These are phyloP conservation scores for Trachymyrmex cornetzi DNA, from an alignment of 1,140 invertebrate species.

Conservation along the genomic window DNA sequence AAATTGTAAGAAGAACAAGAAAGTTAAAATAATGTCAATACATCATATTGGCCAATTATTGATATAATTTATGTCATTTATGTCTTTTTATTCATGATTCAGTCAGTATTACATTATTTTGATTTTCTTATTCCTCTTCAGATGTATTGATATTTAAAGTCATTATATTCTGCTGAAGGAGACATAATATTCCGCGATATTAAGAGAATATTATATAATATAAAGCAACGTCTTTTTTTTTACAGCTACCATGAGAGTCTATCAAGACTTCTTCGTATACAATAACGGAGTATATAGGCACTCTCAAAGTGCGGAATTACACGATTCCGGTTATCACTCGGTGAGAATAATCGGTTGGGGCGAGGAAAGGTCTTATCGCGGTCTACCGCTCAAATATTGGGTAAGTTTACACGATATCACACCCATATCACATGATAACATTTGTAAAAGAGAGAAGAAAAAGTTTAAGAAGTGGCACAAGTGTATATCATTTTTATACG, in stretches of 20 bases:
- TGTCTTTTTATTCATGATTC: too few species aligned
- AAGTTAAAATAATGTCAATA: too few species aligned
- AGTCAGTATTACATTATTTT: too few species aligned
- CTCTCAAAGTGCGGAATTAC: constrained; percentile 87
- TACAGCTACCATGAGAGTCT: constrained; percentile 95
- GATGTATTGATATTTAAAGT: neutral
- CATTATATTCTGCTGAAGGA: neutral
- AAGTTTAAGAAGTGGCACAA: neutral
- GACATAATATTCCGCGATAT: neutral
- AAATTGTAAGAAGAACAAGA: neutral
- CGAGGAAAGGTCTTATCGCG: constrained; percentile 88
- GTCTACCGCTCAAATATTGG: constrained; percentile 93
- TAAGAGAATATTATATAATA: neutral
- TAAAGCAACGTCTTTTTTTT: constrained; percentile 78
- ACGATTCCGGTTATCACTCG: constrained; percentile 93
- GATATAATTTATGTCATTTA: too few species aligned
- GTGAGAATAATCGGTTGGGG: constrained; percentile 97
- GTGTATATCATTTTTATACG: neutral
- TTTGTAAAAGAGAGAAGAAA: neutral
- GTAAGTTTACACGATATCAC: constrained; percentile 87
- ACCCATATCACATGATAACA: neutral
- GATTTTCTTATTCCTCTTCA: too few species aligned
- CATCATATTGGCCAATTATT: too few species aligned
- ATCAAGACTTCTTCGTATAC: constrained; percentile 97
- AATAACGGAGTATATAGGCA: constrained; percentile 93